A percentile compares a stretch with the other conserved stretches of the same genome.
Conservation (phyloP, 1,140 invertebrate genomes). For the Zaprionus africanus region DNA sequence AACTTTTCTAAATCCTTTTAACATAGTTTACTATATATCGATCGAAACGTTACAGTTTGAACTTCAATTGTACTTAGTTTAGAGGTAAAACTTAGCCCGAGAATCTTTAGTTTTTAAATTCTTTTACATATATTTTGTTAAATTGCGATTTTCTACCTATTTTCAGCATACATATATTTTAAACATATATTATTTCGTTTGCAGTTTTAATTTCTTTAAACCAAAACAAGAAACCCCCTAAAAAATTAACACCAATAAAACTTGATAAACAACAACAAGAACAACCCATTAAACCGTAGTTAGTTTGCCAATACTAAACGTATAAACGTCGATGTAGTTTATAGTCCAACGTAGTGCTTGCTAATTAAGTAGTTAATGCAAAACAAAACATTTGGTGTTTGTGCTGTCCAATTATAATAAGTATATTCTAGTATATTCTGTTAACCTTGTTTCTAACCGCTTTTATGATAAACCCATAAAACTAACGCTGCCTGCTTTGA, state of each 20-base stretch:
- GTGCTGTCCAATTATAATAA: conserved; percentile 53
- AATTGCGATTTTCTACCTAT: conserved; percentile 81
- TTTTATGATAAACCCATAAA: conserved; percentile 16
- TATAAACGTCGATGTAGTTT: conserved; percentile 56
- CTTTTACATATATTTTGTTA: conserved; percentile 63
- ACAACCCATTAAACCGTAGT: conserved; percentile 71
- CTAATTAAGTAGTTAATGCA: conserved; percentile 44
- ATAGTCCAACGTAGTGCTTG: conserved; percentile 63
- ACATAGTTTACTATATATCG: background rate
- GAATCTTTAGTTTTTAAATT: conserved; percentile 51
- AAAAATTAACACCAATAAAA: conserved; percentile 71
- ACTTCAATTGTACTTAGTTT: conserved; percentile 22
- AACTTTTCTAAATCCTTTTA: background rate
- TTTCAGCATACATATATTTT: conserved; percentile 74
- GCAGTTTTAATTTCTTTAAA: conserved; percentile 67
- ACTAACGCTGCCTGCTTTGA: conserved; percentile 16
- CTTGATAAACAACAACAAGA: conserved; percentile 33
- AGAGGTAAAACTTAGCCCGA: conserved; percentile 39
- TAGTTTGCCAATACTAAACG: conserved; percentile 70
- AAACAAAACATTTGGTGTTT: conserved; percentile 56
- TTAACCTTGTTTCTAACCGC: conserved; percentile 42
- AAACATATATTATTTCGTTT: conserved; percentile 76
- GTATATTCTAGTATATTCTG: conserved; percentile 26
- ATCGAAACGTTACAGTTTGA: conserved; percentile 28
- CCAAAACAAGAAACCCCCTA: conserved; percentile 33